Conservation (phyloP, 2,888 invertebrate genomes). For the Noctua pronuba region DNA sequence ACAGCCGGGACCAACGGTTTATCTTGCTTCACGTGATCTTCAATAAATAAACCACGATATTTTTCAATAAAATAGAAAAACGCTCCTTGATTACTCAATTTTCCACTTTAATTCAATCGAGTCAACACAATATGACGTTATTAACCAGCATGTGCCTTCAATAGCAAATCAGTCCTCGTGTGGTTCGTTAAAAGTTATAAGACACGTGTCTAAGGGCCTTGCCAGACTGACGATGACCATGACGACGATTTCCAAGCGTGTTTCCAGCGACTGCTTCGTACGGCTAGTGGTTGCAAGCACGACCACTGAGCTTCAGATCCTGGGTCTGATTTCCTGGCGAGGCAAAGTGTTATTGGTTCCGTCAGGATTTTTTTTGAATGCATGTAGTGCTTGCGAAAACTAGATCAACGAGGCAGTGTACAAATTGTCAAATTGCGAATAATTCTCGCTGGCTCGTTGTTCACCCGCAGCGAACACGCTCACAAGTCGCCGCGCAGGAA, state of each 20-base stretch:
- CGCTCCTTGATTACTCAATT: background rate
- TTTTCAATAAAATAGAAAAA: background rate
- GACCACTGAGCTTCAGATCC: background rate
- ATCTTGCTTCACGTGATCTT: background rate
- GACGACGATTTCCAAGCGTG: background rate
- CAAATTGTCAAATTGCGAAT: background rate
- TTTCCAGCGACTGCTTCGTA: background rate
- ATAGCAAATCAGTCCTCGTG: slow-evolving; percentile 42
- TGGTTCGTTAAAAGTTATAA: slow-evolving; percentile 7
- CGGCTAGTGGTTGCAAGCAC: background rate
- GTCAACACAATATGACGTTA: background rate
- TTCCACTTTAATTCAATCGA: background rate
- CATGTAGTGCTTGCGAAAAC: background rate
- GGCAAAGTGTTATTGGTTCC: background rate
- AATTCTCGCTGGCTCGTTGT: no score
- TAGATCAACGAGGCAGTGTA: background rate
- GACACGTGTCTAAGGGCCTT: slow-evolving; percentile 43
- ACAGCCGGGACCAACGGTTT: no score
- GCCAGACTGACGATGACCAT: background rate
- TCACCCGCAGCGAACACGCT: background rate
- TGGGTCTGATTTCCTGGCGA: background rate
- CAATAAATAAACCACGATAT: background rate
- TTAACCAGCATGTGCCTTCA: background rate
- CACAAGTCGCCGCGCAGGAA: background rate
- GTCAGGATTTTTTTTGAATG: background rate